Evolutionary conservation across 1,140 invertebrate species (phyloP), one percentile per base, ranked within the genome.

Genomic region (Drosophila mojavensis): DNA sequence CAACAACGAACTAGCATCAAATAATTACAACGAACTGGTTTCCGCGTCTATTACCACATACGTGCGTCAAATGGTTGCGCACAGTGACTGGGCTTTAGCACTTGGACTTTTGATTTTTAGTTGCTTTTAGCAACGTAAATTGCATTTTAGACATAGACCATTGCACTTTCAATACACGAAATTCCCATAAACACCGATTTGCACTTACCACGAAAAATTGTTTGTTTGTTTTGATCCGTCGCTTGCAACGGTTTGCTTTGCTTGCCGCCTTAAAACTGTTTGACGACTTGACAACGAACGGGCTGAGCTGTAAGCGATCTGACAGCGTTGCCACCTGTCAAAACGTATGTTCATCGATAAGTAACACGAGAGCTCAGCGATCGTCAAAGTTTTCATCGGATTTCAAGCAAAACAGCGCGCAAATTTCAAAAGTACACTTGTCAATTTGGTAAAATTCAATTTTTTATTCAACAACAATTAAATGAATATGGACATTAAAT

Each of bases 401-500:
- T 11, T 70, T 30, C 59, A 1, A 45, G 11, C 17, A 20, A 10
- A 3, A 13, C 20, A 30, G 78, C 78, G 47, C 58, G 17, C 1
- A 47, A 51, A 63, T 53, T 77, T 3, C 9, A 63, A 28, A 4
- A 33, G 26, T 5, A 10, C 1, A 5, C 9, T 10, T 5, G 11
- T 43, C 43, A 45, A 43, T 2, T 58, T 83, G 81, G 81, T 83
- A 83, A 83, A 83, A 84, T 75, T 79, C 83, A 83, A 79, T 74
- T 83, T 36, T 86, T 88, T 88, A 88, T 88, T 88, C 73, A 88
- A 88, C 83, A 88, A 88, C 83, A 88, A 88, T 74, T 79, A 88
- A 88, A 88, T 88, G 84, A 88, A 80, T 83, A 75, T 83, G 77
- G 83, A 89, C 84, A 89, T 81, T 88, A 89, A 89, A 86, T 88